Conservation (phyloP, 2,888 invertebrate species). For the Agrochola macilenta region DNA sequence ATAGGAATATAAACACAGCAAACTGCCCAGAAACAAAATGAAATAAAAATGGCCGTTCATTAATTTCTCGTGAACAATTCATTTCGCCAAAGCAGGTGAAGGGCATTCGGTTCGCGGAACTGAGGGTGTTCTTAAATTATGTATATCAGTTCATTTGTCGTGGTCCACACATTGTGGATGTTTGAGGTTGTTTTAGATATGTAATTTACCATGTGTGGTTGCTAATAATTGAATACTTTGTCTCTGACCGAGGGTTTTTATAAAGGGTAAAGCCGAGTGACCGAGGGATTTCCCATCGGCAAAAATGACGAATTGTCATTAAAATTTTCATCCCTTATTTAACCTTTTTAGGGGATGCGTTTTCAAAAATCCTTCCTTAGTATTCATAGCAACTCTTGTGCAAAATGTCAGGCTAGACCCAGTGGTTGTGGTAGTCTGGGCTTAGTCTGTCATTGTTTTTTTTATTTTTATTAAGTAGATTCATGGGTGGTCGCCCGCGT, state of each 20-base stretch:
- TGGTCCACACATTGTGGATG: not conserved
- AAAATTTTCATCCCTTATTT: not conserved
- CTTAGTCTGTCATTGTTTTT: not conserved
- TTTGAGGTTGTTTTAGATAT: conserved; percentile 21
- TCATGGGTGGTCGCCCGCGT: too few relatives aligned
- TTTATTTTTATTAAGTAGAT: too few relatives aligned
- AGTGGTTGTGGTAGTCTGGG: not conserved
- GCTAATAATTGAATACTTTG: conserved; percentile 7
- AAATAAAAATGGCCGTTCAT: conserved; percentile 55
- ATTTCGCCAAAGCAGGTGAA: conserved; percentile 50
- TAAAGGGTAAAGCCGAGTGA: not conserved
- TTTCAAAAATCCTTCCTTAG: not conserved
- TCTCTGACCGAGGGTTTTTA: not conserved
- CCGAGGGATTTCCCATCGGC: not conserved
- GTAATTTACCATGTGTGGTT: conserved; percentile 34
- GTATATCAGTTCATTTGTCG: conserved; percentile 24
- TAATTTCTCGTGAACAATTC: conserved; percentile 56
- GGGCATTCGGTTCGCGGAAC: conserved; percentile 43
- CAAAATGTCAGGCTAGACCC: too few relatives aligned
- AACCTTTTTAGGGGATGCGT: not conserved
- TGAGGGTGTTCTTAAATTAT: conserved; percentile 42
- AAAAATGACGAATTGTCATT: not conserved
- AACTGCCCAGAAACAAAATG: conserved; percentile 22
- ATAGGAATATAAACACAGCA: not conserved
- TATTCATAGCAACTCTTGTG: too few relatives aligned